Base-by-base conservation (phyloP, 2,888 invertebrate genomes). In the Cosmopolites sordidus region DNA sequence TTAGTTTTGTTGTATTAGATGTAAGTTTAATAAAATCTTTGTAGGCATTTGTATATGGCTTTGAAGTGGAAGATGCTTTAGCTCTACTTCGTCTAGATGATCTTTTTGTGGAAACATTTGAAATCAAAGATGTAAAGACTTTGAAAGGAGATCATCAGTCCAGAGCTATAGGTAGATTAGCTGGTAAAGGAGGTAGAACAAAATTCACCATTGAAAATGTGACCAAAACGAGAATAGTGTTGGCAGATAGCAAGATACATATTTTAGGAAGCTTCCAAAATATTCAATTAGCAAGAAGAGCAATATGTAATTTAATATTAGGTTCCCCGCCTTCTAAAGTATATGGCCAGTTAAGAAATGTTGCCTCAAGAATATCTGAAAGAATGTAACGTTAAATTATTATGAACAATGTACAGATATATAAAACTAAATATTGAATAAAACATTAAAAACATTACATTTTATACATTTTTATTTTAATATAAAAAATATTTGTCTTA, bases 161-260 rank as follows among this genome's bases (percentile, higher is more conserved):
- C 14, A 80, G 99, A 68, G 98, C 98, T 0, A 91, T 99, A 62
- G 99, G 96, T n/a, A 81, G 99, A 51, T 77, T 99, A 33, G 99
- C 99, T 1, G 99, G 99, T 1, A 97, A 98, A 77, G 92, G 93
- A 16, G 97, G 97, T 16, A 82, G 93, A 57, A 99, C 97, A 1
- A 98, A 97, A 73, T 96, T 91, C 70, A 96, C 97, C 0, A 98
- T 99, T 66, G 99, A 99, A 78, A 99, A 99, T 75, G 93, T 92
- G 0, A 99, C 98, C 0, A 97, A 96, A 78, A 98, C 98, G 0
- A 84, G 99, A 71, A 96, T 99, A 69, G 93, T 99, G 16, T 77
- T 99, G 57, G 98, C 98, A 15, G 97, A 98, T 69, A 86, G 89
- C 16, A 96, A 94, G 80, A 89, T 99, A 59, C 97, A 99, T 71